phyloP scores from a whole-genome alignment of 1,140 invertebrate genomes.

The Lasioglossum albipes region DNA sequence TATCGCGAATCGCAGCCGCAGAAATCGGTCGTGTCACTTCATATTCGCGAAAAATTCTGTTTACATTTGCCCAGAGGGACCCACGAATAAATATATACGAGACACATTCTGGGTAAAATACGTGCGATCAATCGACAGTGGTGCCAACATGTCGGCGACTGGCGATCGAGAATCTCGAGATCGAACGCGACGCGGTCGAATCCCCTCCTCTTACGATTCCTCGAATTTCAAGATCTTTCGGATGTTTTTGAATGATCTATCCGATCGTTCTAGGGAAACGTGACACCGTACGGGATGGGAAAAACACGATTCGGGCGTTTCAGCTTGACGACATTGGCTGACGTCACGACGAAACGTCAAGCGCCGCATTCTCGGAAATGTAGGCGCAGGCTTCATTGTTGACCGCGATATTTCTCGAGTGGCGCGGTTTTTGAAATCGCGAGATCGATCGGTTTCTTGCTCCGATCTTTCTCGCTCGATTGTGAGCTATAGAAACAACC shows the following conservation, averaged over 20 bases:
- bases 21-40: conserved; percentile 59
- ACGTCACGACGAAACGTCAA: conserved; percentile 60
- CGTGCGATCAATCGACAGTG: conserved; percentile 67
- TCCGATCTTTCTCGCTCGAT: background rate
- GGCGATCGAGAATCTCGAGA: background rate
- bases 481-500: too few relatives aligned
- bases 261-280: background rate
- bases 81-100: conserved; percentile 56
- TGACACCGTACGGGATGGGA: background rate
- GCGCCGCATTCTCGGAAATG: conserved; percentile 63
- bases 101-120: conserved; percentile 65
- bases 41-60: conserved; percentile 67
- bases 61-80: conserved; percentile 63
- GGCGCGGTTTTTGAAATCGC: conserved; percentile 43
- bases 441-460: too few relatives aligned
- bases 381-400: conserved; percentile 30
- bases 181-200: background rate
- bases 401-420: conserved; percentile 4
- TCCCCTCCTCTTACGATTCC: background rate
- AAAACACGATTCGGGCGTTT: background rate
- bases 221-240: background rate
- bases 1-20: conserved; percentile 32
- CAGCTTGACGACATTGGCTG: conserved; percentile 38
- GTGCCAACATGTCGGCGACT: conserved; percentile 53
- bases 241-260: background rate